Conservation (phyloP, 2,113 vertebrate species). For the Puma concolor region DNA sequence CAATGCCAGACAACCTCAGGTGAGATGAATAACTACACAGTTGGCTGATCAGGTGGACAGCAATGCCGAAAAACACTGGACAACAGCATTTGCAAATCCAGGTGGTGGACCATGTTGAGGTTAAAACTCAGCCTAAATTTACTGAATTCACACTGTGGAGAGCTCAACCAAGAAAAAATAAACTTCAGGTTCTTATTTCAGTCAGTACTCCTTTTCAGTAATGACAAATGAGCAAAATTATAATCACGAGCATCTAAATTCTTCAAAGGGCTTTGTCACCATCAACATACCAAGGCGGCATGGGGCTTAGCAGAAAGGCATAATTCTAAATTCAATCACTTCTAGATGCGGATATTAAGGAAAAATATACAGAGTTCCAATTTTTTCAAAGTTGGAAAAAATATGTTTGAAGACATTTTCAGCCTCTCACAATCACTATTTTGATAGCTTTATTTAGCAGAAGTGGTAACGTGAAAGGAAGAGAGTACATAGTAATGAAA, state of each 20-base stretch:
- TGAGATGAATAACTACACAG: conserved; percentile 56
- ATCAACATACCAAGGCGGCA: background rate
- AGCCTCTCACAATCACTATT: background rate
- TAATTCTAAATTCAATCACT: conserved; percentile 40
- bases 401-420: background rate
- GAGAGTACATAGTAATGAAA: background rate
- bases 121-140: conserved; percentile 55
- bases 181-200: background rate
- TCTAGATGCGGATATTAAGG: background rate
- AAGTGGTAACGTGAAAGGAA: background rate
- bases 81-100: conserved; percentile 61
- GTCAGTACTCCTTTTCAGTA: background rate
- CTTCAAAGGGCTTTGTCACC: background rate
- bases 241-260: background rate
- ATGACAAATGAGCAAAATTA: background rate
- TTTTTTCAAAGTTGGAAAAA: background rate
- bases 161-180: conserved; percentile 44
- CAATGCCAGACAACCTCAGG: conserved; percentile 32
- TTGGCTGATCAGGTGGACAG: conserved; percentile 65
- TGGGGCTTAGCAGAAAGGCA: background rate
- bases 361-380: background rate
- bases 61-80: conserved; percentile 62
- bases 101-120: background rate
- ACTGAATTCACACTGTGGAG: background rate
- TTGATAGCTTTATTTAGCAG: background rate